phyloP scores from a whole-genome alignment of 2,797 vertebrate genomes.

The Morus bassanus region DNA sequence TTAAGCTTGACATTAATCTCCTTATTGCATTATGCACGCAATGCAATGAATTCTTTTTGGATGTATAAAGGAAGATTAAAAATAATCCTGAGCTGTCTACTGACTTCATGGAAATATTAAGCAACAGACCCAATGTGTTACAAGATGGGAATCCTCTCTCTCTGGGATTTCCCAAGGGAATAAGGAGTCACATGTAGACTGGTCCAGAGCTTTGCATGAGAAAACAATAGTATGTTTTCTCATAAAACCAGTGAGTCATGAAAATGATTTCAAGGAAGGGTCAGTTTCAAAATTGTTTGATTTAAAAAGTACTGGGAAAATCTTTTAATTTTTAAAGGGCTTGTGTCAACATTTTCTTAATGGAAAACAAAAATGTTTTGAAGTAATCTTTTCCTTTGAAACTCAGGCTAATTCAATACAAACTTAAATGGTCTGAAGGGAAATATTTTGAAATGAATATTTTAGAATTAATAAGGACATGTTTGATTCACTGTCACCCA shows the following conservation, averaged over 20 bases:
- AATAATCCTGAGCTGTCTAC: neutral
- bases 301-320: neutral
- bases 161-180: conserved; percentile 4
- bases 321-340: neutral
- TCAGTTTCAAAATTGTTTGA: neutral
- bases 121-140: neutral
- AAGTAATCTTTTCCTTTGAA: neutral
- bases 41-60: neutral
- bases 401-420: neutral
- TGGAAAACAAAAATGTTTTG: neutral
- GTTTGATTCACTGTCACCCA: neutral
- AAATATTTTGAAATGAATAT: neutral
- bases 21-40: neutral
- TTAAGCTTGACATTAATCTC: neutral
- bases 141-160: neutral
- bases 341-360: neutral
- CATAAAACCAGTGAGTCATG: neutral
- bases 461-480: neutral
- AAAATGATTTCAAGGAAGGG: neutral
- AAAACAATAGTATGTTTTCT: conserved; percentile 30
- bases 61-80: neutral
- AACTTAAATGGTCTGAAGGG: neutral
- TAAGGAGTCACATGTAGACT: neutral
- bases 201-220: neutral
- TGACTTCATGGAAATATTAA: neutral